A percentile compares a stretch with the other conserved stretches of the same genome.
Conservation (phyloP, 2,888 invertebrate species). For the Synanthedon myopaeformis region DNA sequence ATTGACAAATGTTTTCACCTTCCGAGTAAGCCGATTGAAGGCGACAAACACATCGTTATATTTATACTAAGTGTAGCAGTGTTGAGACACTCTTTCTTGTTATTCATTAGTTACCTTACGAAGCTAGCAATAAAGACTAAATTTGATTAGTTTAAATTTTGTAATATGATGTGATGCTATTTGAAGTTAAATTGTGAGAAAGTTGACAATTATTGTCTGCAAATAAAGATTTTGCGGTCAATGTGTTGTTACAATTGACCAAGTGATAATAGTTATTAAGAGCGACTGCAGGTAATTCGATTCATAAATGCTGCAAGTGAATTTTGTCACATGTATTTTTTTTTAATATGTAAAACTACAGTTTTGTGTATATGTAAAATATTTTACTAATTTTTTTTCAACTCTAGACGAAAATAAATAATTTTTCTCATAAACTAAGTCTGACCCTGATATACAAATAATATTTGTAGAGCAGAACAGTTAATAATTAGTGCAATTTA, state of each 20-base stretch:
- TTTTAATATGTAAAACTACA: too few relatives aligned
- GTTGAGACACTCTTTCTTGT: constrained; percentile 8
- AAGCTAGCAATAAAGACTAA: background rate
- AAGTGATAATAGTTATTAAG: constrained; percentile 24
- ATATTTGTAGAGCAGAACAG: too few relatives aligned
- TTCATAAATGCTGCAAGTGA: too few relatives aligned
- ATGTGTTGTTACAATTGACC: constrained; percentile 12
- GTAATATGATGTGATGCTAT: background rate
- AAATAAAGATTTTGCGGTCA: constrained; percentile 23
- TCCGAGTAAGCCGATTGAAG: constrained; percentile 46
- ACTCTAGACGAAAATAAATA: too few relatives aligned
- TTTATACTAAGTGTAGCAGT: constrained; percentile 16
- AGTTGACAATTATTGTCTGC: constrained; percentile 14
- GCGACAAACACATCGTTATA: constrained; percentile 33
- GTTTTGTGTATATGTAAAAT: too few relatives aligned
- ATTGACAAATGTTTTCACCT: constrained; percentile 36
- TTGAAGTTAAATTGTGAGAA: constrained; percentile 23
- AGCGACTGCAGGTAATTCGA: constrained; percentile 9
- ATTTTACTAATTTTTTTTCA: too few relatives aligned
- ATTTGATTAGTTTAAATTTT: too few relatives aligned
- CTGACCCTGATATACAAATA: too few relatives aligned
- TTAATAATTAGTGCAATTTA: too few relatives aligned
- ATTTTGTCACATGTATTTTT: too few relatives aligned
- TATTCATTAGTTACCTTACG: constrained; percentile 4
- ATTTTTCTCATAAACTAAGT: too few relatives aligned